Percentiles rank a stretch among this genome's conserved stretches.
These are phyloP conservation scores for Tamias sibiricus DNA, from an alignment of 2,113 vertebrate species.

Conservation along the genomic window DNA sequence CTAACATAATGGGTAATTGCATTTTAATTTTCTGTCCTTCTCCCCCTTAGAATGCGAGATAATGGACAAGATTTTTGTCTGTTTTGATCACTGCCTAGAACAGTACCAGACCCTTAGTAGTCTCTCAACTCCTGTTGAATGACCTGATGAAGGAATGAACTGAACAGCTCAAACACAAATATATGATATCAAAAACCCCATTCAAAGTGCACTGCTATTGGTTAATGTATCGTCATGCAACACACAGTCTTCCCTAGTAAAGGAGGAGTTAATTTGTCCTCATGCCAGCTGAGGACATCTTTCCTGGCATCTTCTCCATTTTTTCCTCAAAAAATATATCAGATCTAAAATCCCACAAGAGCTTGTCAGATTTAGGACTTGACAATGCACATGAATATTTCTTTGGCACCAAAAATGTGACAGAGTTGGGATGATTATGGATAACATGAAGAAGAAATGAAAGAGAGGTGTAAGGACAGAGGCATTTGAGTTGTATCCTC, in stretches of 20 bases:
- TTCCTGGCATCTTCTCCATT: slow-evolving; percentile 38
- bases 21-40: not conserved
- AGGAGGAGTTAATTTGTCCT: slow-evolving; percentile 40
- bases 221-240: too few relatives aligned
- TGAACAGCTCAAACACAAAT: not conserved
- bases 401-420: slow-evolving; percentile 64
- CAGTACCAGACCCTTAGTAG: not conserved
- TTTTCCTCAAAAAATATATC: slow-evolving; percentile 60
- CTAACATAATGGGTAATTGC: not conserved
- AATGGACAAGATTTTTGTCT: not conserved
- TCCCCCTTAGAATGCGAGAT: not conserved
- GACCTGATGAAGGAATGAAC: not conserved
- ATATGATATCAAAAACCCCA: not conserved
- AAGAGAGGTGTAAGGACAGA: not conserved
- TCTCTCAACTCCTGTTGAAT: not conserved
- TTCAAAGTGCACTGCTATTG: not conserved
- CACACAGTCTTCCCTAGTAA: not conserved
- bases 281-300: slow-evolving; percentile 59
- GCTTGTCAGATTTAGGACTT: slow-evolving; percentile 69
- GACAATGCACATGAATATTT: slow-evolving; percentile 69
- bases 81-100: not conserved
- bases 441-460: slow-evolving; percentile 24
- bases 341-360: slow-evolving; percentile 56
- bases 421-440: slow-evolving; percentile 55
- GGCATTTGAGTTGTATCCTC: slow-evolving; percentile 4